phyloP scores from a whole-genome alignment of 2,888 invertebrate genomes.

The Drosophila leonis region DNA sequence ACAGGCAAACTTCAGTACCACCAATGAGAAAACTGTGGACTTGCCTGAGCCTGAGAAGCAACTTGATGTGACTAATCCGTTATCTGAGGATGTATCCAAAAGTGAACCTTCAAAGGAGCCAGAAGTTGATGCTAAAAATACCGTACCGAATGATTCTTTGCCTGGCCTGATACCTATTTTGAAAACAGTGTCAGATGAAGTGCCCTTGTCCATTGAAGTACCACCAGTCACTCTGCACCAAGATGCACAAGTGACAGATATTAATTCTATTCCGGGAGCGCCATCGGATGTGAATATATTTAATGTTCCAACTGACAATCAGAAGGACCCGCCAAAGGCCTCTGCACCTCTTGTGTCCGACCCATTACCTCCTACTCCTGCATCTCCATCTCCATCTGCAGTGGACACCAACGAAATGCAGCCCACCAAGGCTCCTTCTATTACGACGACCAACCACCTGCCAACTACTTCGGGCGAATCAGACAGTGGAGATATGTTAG shows the following conservation, averaged over 20 bases:
- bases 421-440: not conserved
- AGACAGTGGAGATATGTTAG: constrained; percentile 41
- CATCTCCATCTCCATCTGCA: constrained; percentile 10
- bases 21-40: constrained; percentile 9
- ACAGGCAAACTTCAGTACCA: constrained; percentile 83
- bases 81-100: constrained; percentile 37
- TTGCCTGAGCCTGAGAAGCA: constrained; percentile 55
- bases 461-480: constrained; percentile 14
- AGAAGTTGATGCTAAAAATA: not conserved
- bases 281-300: constrained; percentile 72
- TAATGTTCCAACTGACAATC: constrained; percentile 51
- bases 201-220: constrained; percentile 23
- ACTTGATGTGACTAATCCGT: constrained; percentile 27
- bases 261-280: constrained; percentile 6
- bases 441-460: constrained; percentile 8
- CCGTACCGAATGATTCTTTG: not conserved
- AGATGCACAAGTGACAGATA: constrained; percentile 8
- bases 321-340: constrained; percentile 27
- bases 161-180: not conserved
- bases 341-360: constrained; percentile 24
- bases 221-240: constrained; percentile 1
- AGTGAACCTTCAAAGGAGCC: constrained; percentile 6
- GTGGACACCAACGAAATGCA: constrained; percentile 38
- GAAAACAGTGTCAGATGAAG: constrained; percentile 26
- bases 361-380: not conserved